Conservation (phyloP, 2,113 vertebrate species). For the Acrocephalus arundinaceus region DNA sequence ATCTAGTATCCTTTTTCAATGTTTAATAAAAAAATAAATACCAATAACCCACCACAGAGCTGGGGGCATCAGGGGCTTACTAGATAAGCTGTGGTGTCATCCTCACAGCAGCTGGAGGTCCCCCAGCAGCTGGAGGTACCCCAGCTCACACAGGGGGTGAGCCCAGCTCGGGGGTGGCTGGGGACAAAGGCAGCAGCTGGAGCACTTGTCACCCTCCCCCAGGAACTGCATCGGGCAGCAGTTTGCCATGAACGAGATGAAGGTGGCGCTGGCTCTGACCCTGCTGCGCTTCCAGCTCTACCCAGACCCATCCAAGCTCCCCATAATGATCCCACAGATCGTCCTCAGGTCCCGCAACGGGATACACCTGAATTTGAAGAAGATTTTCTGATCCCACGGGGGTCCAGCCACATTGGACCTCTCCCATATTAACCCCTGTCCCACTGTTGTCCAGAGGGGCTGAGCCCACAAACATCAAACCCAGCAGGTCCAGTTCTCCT, state of each 20-base stretch:
- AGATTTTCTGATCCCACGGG: neutral
- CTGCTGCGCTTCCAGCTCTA: constrained; percentile 50
- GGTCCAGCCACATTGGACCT: neutral
- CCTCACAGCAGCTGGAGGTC: rapidly evolving
- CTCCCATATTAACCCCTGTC: neutral
- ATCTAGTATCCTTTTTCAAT: neutral
- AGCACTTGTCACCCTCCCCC: neutral
- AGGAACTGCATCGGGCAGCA: constrained; percentile 93
- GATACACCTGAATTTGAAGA: constrained; percentile 28
- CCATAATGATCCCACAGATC: neutral
- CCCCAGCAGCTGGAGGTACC: neutral
- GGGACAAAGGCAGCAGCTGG: rapidly evolving
- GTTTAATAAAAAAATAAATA: neutral
- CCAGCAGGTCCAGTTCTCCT: neutral
- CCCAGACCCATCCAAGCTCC: constrained; percentile 43
- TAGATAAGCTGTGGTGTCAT: neutral
- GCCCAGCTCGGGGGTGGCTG: rapidly evolving
- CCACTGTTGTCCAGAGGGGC: rapidly evolving
- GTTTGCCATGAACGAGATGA: constrained; percentile 90
- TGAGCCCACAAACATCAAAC: neutral
- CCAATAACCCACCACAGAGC: neutral
- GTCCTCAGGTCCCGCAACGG: constrained; percentile 78
- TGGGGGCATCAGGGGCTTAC: neutral
- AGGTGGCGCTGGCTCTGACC: constrained; percentile 66
- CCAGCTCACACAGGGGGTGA: rapidly evolving